Conservation (phyloP, 2,888 invertebrate genomes). For the Heliconius sara region DNA sequence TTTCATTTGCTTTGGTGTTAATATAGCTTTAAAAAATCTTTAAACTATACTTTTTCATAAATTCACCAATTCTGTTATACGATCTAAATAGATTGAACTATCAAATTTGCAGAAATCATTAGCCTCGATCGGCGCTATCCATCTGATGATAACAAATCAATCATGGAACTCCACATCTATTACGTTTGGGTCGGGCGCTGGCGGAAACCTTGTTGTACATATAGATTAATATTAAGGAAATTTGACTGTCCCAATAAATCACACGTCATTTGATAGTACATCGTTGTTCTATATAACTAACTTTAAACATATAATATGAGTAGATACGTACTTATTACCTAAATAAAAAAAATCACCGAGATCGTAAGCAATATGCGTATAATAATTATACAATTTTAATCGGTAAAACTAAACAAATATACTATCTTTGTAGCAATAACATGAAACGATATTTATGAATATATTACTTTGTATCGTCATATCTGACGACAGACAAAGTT, state of each 20-base stretch:
- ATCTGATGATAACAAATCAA: constrained; percentile 48
- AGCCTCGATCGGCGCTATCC: constrained; percentile 43
- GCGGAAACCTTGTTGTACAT: constrained; percentile 26
- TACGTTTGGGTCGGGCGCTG: constrained; percentile 41
- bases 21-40: no score
- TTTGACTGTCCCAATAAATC: constrained; percentile 16
- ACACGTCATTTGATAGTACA: neutral
- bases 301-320: neutral
- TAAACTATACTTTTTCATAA: neutral
- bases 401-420: neutral
- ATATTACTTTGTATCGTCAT: neutral
- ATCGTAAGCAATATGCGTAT: no score
- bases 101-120: constrained; percentile 44
- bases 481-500: constrained; percentile 50
- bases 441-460: neutral
- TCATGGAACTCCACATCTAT: constrained; percentile 46
- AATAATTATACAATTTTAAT: neutral
- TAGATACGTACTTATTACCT: neutral
- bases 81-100: constrained; percentile 40
- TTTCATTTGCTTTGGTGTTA: no score
- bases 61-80: constrained; percentile 27
- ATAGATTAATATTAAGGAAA: constrained; percentile 21
- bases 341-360: no score
- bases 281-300: neutral
- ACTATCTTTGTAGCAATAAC: neutral